A percentile compares a stretch with the other conserved stretches of the same genome.
These are phyloP conservation scores for Melanotus villosus DNA, from an alignment of 2,888 invertebrate genomes.

Conservation along the genomic window DNA sequence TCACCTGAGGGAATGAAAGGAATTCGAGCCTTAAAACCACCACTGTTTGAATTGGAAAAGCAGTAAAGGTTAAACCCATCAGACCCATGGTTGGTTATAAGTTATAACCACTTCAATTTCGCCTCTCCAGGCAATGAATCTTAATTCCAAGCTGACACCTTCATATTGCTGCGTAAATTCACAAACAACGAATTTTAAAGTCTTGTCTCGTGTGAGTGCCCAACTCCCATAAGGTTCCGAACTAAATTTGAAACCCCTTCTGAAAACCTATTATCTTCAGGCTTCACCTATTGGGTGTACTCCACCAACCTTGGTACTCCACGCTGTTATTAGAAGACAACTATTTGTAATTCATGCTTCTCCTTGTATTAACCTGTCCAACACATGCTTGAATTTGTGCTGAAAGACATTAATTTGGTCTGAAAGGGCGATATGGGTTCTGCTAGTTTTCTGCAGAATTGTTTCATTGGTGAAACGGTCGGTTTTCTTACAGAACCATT, in stretches of 20 bases:
- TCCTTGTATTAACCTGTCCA: conserved; percentile 37
- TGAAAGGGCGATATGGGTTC: conserved; percentile 32
- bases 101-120: conserved; percentile 1
- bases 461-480: neutral
- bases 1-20: no score
- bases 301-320: neutral
- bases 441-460: conserved; percentile 32
- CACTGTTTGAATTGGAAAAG: conserved; percentile 29
- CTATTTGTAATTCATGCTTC: conserved; percentile 11
- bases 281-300: conserved; percentile 21
- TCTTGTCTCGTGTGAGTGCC: conserved; percentile 10
- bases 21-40: conserved; percentile 25
- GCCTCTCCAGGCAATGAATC: neutral
- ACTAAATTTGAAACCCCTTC: conserved; percentile 28
- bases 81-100: neutral
- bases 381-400: neutral
- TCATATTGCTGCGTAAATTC: conserved; percentile 13
- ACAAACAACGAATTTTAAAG: conserved; percentile 31
- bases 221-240: conserved; percentile 12
- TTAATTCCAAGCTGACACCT: neutral
- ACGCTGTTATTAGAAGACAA: neutral
- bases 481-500: conserved; percentile 25
- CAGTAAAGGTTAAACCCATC: conserved; percentile 7
- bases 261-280: neutral
- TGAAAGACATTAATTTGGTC: conserved; percentile 4